Percentiles rank a stretch among this genome's conserved stretches.
phyloP scores from a whole-genome alignment of 2,888 invertebrate genomes.

The Phasia obesa region DNA sequence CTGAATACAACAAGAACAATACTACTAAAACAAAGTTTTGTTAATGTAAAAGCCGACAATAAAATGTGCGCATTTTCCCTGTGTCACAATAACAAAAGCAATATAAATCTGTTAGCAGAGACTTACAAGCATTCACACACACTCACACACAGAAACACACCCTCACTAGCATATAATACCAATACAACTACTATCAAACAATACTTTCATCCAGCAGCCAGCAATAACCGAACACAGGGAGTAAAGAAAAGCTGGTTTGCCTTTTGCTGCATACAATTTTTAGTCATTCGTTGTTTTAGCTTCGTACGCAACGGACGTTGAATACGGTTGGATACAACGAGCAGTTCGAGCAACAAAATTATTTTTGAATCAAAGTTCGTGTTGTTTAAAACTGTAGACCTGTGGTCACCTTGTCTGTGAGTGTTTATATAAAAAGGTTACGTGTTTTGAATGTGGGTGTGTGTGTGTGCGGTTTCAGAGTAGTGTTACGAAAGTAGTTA shows the following conservation, averaged over 20 bases:
- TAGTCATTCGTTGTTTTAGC: slow-evolving; percentile 69
- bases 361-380: slow-evolving; percentile 3
- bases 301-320: slow-evolving; percentile 71
- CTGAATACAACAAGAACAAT: slow-evolving; percentile 16
- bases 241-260: slow-evolving; percentile 16
- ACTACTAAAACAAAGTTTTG: slow-evolving; percentile 52
- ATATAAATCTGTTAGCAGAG: slow-evolving; percentile 37
- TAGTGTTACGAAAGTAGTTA: slow-evolving; percentile 51
- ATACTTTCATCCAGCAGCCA: slow-evolving; percentile 40
- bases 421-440: slow-evolving; percentile 3
- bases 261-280: slow-evolving; percentile 39
- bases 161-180: neutral
- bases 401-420: slow-evolving; percentile 9
- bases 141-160: slow-evolving; percentile 21
- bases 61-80: slow-evolving; percentile 65
- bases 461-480: neutral
- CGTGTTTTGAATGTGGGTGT: slow-evolving; percentile 10
- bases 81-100: slow-evolving; percentile 46
- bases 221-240: slow-evolving; percentile 16
- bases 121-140: neutral
- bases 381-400: neutral
- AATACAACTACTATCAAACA: slow-evolving; percentile 16
- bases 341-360: neutral
- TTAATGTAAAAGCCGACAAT: slow-evolving; percentile 66
- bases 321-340: slow-evolving; percentile 39